Evolutionary conservation across 1,140 invertebrate genomes (phyloP).

Genomic region (Drosophila guanche): DNA sequence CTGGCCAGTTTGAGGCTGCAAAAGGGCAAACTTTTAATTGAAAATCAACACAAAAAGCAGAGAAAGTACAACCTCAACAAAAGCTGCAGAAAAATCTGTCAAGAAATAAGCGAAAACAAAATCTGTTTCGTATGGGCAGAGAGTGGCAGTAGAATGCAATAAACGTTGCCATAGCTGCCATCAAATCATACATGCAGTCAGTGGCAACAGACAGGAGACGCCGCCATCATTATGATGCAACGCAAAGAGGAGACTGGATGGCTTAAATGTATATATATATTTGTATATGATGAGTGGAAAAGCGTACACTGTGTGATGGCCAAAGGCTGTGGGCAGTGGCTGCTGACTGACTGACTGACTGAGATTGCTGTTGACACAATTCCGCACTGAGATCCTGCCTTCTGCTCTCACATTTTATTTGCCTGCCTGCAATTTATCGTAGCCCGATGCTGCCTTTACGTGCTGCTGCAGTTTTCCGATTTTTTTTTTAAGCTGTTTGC

Average conservation of each 20-base stretch:
- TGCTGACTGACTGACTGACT: slow-evolving; percentile 1
- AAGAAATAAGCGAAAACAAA: too few relatives aligned
- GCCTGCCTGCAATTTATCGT: slow-evolving; percentile 62
- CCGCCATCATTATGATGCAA: slow-evolving; percentile 62
- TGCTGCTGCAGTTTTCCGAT: slow-evolving; percentile 27
- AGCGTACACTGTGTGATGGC: not conserved
- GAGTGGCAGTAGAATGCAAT: slow-evolving; percentile 20
- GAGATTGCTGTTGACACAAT: slow-evolving; percentile 71
- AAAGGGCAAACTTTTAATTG: slow-evolving; percentile 67
- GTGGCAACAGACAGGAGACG: slow-evolving; percentile 19
- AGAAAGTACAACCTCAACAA: slow-evolving; percentile 10
- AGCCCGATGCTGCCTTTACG: slow-evolving; percentile 46
- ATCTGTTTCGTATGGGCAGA: slow-evolving; percentile 17
- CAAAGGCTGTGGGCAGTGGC: too few relatives aligned
- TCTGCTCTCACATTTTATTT: slow-evolving; percentile 65
- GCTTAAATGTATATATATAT: slow-evolving; percentile 9
- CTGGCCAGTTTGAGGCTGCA: slow-evolving; percentile 36
- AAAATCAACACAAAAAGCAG: slow-evolving; percentile 58
- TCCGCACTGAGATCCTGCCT: slow-evolving; percentile 33
- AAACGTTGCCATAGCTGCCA: slow-evolving; percentile 27
- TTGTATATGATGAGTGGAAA: not conserved
- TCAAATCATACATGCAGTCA: slow-evolving; percentile 40
- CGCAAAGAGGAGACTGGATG: not conserved
- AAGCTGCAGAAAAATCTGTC: slow-evolving; percentile 24
- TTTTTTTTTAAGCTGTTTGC: slow-evolving; percentile 57